Base-by-base conservation (phyloP, 2,797 vertebrate genomes). In the Hypotaenidia okinawae region DNA sequence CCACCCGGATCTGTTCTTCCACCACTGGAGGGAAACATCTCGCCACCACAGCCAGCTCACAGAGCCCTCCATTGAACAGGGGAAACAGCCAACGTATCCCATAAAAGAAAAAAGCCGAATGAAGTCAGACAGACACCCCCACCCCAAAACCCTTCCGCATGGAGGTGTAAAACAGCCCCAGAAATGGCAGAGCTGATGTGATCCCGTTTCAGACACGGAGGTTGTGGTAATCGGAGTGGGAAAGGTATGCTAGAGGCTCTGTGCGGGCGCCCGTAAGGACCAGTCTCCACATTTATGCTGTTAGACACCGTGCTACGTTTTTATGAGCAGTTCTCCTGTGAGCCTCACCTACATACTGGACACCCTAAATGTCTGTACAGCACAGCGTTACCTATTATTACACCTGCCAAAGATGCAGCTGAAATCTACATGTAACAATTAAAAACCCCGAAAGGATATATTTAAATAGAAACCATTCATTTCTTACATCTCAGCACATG, bases 401-500 rank as follows among this genome's bases (percentile, higher is more conserved):
- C 64, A 85, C 62, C 62, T 76, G 92, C 62, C 11, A 6, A 84
- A 89, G 91, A 94, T 19, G 88, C 77, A 82, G 72, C 86, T 63
- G 57, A 43, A 91, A 88, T 80, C 82, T 75, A 87, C 88, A 91
- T 30, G 17, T 7, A 55, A 76, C 73, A 68, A 82, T 83, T 86
- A 28, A 87, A 83, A 69, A 75, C 2, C 37, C 63, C 33, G 3
- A 81, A 84, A 61, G 74, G 52, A 74, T 39, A 33, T 58, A 62
- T 84, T 96, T 84, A 61, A 95, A 95, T 95, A 86, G 87, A 94
- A 94, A 84, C 35, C 61, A 89, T 90, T 89, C 77, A 92, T 81
- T 95, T 93, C 95, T 93, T 96, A 97, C 96, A 92, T 84, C 95
- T 96, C 90, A 82, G 92, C 89, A 96, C 91, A 96, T 22, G 89